Conservation (phyloP, 2,113 vertebrate species). For the Patagioenas fasciata region DNA sequence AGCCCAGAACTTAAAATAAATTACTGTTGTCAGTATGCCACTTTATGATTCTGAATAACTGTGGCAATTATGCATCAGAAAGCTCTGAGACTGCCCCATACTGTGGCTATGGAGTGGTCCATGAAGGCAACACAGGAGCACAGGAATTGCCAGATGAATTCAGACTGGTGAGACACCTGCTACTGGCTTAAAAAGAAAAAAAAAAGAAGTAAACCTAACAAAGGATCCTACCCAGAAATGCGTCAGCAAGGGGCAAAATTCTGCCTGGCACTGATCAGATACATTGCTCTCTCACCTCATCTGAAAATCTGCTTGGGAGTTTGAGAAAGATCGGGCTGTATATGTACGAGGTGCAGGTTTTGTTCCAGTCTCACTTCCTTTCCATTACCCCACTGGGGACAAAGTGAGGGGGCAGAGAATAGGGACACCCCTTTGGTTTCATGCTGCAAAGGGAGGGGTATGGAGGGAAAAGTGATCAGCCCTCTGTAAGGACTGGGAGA, state of each 20-base stretch:
- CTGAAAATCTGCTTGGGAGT: not conserved
- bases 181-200: not conserved
- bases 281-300: not conserved
- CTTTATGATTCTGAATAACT: constrained; percentile 42
- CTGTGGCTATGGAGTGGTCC: constrained; percentile 21
- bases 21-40: constrained; percentile 60
- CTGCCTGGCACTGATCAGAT: not conserved
- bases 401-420: not conserved
- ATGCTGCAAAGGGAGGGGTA: too few species aligned
- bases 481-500: not conserved
- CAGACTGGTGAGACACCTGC: constrained; percentile 27
- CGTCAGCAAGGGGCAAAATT: not conserved
- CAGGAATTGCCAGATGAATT: constrained; percentile 22
- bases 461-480: accelerated
- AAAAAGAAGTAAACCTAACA: not conserved
- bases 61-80: constrained; percentile 38
- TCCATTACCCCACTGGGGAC: not conserved
- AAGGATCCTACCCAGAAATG: not conserved
- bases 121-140: not conserved
- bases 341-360: not conserved
- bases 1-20: constrained; percentile 72
- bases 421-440: accelerated
- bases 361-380: not conserved
- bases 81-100: constrained; percentile 40
- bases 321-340: not conserved